phyloP scores from a whole-genome alignment of 2,797 vertebrate genomes.

The Echiichthys vipera region DNA sequence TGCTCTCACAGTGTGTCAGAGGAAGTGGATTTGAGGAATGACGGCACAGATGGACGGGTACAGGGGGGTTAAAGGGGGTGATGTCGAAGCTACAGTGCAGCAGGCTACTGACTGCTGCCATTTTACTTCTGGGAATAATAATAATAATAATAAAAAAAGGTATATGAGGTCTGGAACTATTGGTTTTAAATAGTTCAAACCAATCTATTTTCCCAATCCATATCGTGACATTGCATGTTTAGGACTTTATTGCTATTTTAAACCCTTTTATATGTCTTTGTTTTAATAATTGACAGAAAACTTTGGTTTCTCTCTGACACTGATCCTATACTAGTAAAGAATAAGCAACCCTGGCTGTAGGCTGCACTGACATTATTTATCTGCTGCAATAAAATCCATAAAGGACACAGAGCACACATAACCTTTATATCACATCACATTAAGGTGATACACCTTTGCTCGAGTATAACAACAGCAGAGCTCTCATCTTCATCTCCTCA shows the following conservation, averaged over 20 bases:
- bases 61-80: too few species aligned
- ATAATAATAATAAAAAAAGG: background rate
- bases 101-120: too few species aligned
- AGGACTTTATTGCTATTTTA: background rate
- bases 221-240: background rate
- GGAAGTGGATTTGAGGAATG: too few species aligned
- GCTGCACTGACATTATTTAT: background rate
- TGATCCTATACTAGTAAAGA: background rate
- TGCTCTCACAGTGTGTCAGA: too few species aligned
- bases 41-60: too few species aligned
- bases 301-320: background rate
- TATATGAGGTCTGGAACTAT: background rate
- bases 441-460: background rate
- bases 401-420: too few species aligned
- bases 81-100: too few species aligned
- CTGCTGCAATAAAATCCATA: background rate
- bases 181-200: background rate
- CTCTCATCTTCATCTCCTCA: background rate
- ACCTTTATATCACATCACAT: background rate
- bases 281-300: background rate
- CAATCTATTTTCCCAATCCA: background rate
- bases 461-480: background rate
- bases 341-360: background rate
- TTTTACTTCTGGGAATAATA: too few species aligned
- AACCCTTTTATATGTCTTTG: background rate